Conservation (phyloP, 2,113 vertebrate genomes). For the Micromys minutus region DNA sequence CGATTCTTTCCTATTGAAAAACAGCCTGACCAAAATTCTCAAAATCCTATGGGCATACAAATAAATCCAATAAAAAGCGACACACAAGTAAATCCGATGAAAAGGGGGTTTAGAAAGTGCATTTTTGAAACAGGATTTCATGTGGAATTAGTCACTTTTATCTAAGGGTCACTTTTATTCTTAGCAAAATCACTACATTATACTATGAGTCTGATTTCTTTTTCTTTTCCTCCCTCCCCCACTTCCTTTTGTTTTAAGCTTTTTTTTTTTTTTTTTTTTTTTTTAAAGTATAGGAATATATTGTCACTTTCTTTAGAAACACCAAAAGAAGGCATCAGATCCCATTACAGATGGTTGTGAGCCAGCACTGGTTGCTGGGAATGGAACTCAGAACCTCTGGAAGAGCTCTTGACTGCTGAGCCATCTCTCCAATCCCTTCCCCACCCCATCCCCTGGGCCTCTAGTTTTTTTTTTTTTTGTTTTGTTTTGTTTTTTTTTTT, state of each 20-base stretch:
- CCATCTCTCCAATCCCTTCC: background rate
- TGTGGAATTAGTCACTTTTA: background rate
- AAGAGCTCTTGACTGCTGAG: too few species aligned
- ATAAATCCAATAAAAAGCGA: slow-evolving; percentile 10
- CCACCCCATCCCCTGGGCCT: background rate
- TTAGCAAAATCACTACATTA: background rate
- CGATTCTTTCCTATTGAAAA: slow-evolving; percentile 44
- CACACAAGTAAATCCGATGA: slow-evolving; percentile 26
- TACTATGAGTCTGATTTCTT: background rate
- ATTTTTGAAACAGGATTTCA: slow-evolving; percentile 22
- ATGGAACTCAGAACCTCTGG: too few species aligned
- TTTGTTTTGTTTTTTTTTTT: too few species aligned
- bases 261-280: too few species aligned
- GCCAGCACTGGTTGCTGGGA: too few species aligned
- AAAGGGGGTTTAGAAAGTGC: slow-evolving; percentile 22
- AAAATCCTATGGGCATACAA: background rate
- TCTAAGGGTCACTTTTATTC: slow-evolving; percentile 5
- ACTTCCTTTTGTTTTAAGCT: background rate
- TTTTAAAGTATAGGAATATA: too few species aligned
- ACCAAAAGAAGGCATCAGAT: too few species aligned
- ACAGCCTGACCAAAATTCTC: slow-evolving; percentile 44
- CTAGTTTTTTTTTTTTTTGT: too few species aligned
- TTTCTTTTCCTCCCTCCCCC: background rate
- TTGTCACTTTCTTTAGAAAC: too few species aligned
- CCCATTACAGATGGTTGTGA: too few species aligned